These are phyloP conservation scores for Butastur rufipennis DNA, from an alignment of 2,113 vertebrate genomes.

Conservation along the genomic window DNA sequence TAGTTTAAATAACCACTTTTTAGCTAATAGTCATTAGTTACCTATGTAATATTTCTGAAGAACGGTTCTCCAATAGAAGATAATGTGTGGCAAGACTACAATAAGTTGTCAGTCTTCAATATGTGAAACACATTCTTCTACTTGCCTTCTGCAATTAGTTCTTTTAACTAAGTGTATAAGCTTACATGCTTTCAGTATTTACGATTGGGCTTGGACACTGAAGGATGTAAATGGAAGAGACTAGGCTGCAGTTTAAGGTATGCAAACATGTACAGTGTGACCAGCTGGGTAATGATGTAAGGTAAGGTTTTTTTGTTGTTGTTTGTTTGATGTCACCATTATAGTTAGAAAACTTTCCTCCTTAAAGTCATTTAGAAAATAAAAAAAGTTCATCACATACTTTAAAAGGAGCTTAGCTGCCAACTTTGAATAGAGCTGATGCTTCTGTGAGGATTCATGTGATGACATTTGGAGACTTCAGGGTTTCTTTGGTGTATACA, in stretches of 20 bases:
- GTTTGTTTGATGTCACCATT: not conserved
- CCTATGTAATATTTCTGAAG: not conserved
- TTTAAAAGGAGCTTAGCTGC: not conserved
- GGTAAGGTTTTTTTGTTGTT: not conserved
- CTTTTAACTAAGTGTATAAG: not conserved
- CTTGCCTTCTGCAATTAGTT: not conserved
- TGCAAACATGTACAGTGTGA: not conserved
- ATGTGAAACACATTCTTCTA: not conserved
- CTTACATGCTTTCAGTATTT: not conserved
- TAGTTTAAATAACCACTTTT: not conserved
- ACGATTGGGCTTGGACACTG: not conserved
- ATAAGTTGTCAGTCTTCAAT: not conserved
- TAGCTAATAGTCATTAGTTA: not conserved
- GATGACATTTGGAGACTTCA: not conserved
- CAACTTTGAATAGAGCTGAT: not conserved
- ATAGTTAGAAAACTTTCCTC: not conserved
- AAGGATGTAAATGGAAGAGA: not conserved
- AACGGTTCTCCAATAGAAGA: not conserved
- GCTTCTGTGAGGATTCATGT: not conserved
- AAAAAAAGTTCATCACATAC: not conserved
- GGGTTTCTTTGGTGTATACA: not conserved
- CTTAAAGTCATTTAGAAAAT: not conserved
- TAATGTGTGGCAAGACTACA: not conserved
- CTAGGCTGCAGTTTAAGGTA: not conserved
- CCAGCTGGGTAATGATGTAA: not conserved